These are phyloP conservation scores for Chlorops oryzae DNA, from an alignment of 1,140 invertebrate species.

Conservation along the genomic window DNA sequence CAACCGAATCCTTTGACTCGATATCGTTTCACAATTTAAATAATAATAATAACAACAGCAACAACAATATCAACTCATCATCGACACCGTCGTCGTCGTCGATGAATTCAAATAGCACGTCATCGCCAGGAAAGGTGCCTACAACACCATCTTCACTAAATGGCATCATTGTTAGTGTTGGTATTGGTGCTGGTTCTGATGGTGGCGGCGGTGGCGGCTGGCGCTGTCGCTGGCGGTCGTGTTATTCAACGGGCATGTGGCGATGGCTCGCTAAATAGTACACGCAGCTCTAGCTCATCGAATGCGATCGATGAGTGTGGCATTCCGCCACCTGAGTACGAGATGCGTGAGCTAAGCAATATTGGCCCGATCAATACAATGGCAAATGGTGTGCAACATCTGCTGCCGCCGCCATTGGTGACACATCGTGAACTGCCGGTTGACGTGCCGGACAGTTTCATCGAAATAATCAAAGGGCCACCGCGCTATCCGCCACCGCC, in stretches of 20 bases:
- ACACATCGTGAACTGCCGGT: slow-evolving; percentile 65
- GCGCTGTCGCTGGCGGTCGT: no score
- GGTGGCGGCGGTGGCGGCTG: background rate
- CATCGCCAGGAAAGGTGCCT: slow-evolving; percentile 1
- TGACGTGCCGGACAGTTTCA: slow-evolving; percentile 68
- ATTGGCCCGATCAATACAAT: background rate
- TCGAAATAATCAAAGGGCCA: slow-evolving; percentile 65
- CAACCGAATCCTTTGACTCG: slow-evolving; percentile 37
- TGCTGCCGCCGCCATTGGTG: slow-evolving; percentile 14
- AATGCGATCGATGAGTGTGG: slow-evolving; percentile 16
- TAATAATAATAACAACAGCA: slow-evolving; percentile 18
- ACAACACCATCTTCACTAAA: background rate
- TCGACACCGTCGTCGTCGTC: background rate
- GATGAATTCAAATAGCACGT: slow-evolving; percentile 2
- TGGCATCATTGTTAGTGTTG: background rate
- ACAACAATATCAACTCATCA: slow-evolving; percentile 9
- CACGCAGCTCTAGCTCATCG: slow-evolving; percentile 34
- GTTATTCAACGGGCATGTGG: no score
- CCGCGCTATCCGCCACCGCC: slow-evolving; percentile 65
- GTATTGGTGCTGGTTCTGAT: background rate
- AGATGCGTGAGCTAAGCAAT: slow-evolving; percentile 44
- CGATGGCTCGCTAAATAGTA: slow-evolving; percentile 13
- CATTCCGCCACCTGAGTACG: slow-evolving; percentile 36
- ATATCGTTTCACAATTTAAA: slow-evolving; percentile 15
- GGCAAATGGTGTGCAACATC: background rate